Evolutionary conservation across 2,888 invertebrate species (phyloP), one percentile per base, ranked within the genome.

Genomic region (Volucella inflata): DNA sequence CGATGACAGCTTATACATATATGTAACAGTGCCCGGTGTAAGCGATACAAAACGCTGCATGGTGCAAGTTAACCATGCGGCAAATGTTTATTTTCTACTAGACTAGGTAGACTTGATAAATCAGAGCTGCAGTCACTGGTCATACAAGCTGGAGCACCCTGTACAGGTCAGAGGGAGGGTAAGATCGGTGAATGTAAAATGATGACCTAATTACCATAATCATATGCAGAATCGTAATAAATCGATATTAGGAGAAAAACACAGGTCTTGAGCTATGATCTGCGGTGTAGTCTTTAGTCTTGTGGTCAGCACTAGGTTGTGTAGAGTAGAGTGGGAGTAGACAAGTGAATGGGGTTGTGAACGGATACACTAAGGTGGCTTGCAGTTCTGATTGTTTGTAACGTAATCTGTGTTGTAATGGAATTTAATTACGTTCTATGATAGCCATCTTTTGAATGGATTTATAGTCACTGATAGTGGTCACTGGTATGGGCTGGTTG

Each of bases 131-230:
- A 36, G 51, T 70, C 74, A 59, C 70, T 75, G 65, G 79, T 51
- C 72, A 68, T 57, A 46, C 38, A n/a, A 12, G 17, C 40, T 17
- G 12, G 36, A 16, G 16, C 14, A 48, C 62, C 46, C n/a, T 48
- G 40, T 62, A 21, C 44, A 55, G 16, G 67, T 46, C 64, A 75
- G 53, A 38, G 53, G 42, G 57, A 67, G 38, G 10, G 36, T 40
- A 59, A 14, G 48, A 42, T 62, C 16, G 21, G 11, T 40, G 48
- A 59, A 51, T 70, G 65, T 44, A 80, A 88, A 89, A 89, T 89
- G 89, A 89, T 89, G 89, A 89, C 89, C 89, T 89, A 89, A 89
- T 89, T 89, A 89, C 88, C 89, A 89, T 89, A 89, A 89, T 89
- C 89, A 88, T 87, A 88, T 80, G 80, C 80, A 68, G 48, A 85